Base-by-base conservation (phyloP, 2,888 invertebrate species). In the Drosophila paramelanica region DNA sequence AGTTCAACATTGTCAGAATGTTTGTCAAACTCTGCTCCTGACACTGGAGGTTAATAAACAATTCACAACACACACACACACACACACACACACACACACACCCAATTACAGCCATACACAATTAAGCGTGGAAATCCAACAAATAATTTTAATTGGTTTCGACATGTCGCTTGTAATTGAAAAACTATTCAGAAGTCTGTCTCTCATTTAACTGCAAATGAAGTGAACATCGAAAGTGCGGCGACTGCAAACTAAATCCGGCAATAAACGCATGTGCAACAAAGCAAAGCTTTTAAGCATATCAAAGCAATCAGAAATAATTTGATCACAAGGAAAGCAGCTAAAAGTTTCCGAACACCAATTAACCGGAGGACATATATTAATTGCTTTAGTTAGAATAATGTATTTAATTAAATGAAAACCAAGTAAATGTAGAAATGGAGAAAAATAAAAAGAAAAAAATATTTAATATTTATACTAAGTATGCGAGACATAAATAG, bases 1-100 rank as follows among this genome's bases (percentile, higher is more conserved):
- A 62, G 39, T 45, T 36, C 17, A 52, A 49, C 51, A 61, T 27
- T 39, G 62, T 57, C 52, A 59, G 55, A n/a, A 53, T 52, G 33
- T 17, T 46, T 53, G 38, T 33, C 38, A 20, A 20, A 23, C 41
- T 25, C 17, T 60, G 60, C 69, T 47, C 46, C 8, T 67, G 74
- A 59, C 74, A 50, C 33, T 51, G 27, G 4, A 67, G 39, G 14
- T 50, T 25, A 41, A 47, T 31, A 27, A 39, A 51, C 39, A 20
- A n/a, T 43, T n/a, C 25, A 33, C 25, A 14, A 14, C 25, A 33
- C 13, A 23, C 39, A 14, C 31, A 23, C 13, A 33, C 8, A 55
- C 13, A 4, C 17, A 13, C 8, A n/a, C n/a, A 20, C 64, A 6
- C 10, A 23, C 43, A 11, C 10, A 17, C 17, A 17, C 17, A 17